Evolutionary conservation across 2,888 invertebrate species (phyloP).

Genomic region (Microplitis deprimator): DNA sequence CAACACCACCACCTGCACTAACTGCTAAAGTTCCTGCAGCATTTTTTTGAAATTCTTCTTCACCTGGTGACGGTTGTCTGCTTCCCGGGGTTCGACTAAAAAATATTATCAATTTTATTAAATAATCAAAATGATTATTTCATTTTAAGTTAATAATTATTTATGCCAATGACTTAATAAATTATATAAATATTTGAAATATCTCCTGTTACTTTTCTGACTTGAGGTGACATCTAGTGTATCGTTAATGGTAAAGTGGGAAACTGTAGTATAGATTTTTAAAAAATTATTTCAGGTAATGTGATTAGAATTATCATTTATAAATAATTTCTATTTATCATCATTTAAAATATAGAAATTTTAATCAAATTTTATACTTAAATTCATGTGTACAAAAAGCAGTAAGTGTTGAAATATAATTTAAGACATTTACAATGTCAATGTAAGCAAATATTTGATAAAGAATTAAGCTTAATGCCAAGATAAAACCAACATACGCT

Average conservation of each 20-base stretch:
- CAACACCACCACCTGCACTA: slow-evolving; percentile 71
- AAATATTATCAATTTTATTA: slow-evolving; percentile 45
- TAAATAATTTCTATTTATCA: neutral
- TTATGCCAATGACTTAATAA: no score
- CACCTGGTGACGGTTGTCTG: slow-evolving; percentile 92
- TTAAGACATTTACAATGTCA: neutral
- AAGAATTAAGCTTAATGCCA: neutral
- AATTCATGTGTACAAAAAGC: neutral
- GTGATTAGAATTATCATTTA: neutral
- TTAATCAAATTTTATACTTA: neutral
- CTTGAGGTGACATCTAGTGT: slow-evolving; percentile 14
- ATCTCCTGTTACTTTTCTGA: neutral
- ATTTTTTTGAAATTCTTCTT: slow-evolving; percentile 82
- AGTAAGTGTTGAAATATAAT: neutral
- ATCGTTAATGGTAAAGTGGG: neutral
- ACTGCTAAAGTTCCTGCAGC: slow-evolving; percentile 67
- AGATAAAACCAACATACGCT: neutral
- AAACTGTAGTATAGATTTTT: neutral
- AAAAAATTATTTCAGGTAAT: neutral
- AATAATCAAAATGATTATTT: neutral
- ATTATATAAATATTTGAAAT: neutral
- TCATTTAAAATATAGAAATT: neutral
- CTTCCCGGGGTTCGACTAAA: slow-evolving; percentile 90
- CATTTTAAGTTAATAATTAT: no score
- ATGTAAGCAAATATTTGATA: neutral